A percentile compares a stretch with the other conserved stretches of the same genome.
Conservation (phyloP, 2,888 invertebrate species). For the Scaptomyza cyrtandrae region DNA sequence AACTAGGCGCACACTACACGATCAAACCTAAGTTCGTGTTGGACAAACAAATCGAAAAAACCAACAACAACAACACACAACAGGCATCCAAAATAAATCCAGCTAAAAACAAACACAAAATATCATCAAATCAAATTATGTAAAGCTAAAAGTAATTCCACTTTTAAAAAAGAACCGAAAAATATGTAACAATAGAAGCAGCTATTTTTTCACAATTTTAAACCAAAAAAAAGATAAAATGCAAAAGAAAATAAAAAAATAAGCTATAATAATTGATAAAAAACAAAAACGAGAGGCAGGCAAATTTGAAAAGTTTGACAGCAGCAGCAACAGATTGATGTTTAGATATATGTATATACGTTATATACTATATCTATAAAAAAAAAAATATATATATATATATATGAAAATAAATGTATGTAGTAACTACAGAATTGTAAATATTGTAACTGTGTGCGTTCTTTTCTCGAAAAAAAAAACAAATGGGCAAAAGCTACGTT, state of each 20-base stretch:
- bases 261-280: no score
- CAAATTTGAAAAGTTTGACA: constrained; percentile 34
- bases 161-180: constrained; percentile 52
- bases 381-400: constrained; percentile 18
- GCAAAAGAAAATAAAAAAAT: constrained; percentile 24
- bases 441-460: constrained; percentile 66
- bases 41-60: constrained; percentile 1
- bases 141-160: constrained; percentile 63
- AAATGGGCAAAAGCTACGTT: constrained; percentile 53
- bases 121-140: constrained; percentile 74
- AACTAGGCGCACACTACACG: constrained; percentile 57
- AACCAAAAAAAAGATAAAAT: constrained; percentile 40
- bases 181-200: constrained; percentile 69
- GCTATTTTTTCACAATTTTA: constrained; percentile 78
- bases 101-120: constrained; percentile 32
- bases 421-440: constrained; percentile 60
- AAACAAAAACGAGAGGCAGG: constrained; percentile 12
- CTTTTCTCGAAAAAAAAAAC: constrained; percentile 38
- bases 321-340: constrained; percentile 30
- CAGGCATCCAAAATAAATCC: constrained; percentile 1
- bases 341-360: constrained; percentile 42
- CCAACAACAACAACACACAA: constrained; percentile 15
- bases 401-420: constrained; percentile 44
- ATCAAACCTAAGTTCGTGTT: constrained; percentile 20
- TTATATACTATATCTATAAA: constrained; percentile 29